Conservation (phyloP, 2,888 invertebrate species). For the Drosophila algonquin region DNA sequence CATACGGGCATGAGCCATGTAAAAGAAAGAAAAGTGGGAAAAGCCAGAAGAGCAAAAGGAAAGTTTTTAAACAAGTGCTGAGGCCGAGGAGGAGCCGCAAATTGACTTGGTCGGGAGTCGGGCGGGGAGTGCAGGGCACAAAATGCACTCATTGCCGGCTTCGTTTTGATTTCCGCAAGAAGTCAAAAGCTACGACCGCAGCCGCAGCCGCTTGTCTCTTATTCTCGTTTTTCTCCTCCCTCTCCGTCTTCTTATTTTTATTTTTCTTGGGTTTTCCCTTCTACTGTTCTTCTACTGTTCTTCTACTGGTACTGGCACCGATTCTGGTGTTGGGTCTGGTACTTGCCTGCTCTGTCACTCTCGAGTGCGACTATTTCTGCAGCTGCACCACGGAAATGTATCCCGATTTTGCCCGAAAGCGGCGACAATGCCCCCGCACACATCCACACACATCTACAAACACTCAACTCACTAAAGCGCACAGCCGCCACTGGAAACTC, state of each 20-base stretch:
- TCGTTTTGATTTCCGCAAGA: constrained; percentile 27
- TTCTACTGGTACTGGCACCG: not conserved
- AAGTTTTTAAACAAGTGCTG: constrained; percentile 32
- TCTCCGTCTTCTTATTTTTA: constrained; percentile 19
- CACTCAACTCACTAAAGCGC: constrained; percentile 18
- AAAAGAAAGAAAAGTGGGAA: not conserved
- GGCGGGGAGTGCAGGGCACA: constrained; percentile 2
- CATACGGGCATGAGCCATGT: not conserved
- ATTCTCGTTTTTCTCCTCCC: not conserved
- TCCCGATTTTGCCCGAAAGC: constrained; percentile 66
- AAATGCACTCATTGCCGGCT: constrained; percentile 15
- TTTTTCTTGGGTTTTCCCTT: constrained; percentile 12
- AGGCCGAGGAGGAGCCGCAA: constrained; percentile 6
- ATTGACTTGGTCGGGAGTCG: constrained; percentile 19
- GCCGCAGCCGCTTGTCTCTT: constrained; percentile 4
- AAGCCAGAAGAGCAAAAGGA: constrained; percentile 17
- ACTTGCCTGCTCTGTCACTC: constrained; percentile 51
- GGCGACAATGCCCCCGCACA: constrained; percentile 43
- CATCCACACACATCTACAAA: constrained; percentile 34
- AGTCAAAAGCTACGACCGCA: constrained; percentile 31
- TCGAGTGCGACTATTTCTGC: constrained; percentile 34
- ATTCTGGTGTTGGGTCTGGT: not conserved
- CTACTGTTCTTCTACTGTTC: not conserved
- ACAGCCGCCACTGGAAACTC: constrained; percentile 10
- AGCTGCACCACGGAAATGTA: constrained; percentile 64